Base-by-base conservation (phyloP, 2,797 vertebrate species). In the Sternotherus odoratus region DNA sequence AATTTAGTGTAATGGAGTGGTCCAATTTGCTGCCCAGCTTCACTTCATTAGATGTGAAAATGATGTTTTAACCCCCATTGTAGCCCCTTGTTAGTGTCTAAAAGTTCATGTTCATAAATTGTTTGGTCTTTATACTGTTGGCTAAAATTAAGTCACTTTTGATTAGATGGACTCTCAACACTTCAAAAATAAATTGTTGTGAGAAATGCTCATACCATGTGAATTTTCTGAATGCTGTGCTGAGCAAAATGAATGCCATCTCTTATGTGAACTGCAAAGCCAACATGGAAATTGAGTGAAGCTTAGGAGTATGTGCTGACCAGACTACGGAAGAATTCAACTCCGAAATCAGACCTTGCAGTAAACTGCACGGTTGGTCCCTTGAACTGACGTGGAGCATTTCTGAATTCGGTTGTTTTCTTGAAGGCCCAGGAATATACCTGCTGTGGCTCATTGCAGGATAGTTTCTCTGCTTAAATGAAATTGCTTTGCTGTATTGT, bases 121-220 rank as follows among this genome's bases (percentile, higher is more conserved):
- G 43, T 28, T 46, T 24, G 12, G 13, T 30, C 72, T 43, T 46
- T 17, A 26, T 30, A 15, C 13, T 9, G 43, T 30, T 75, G 43
- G 26, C 72, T 48, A 43, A 48, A 26, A 48, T 51, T 11, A 91
- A 75, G 79, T 82, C 85, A 82, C 33, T 63, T 0, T 83, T 82
- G 69, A 2, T 63, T 92, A 57, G 78, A 39, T 49, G 66, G 39
- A 12, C 2, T 12, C 16, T 51, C 69, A 19, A 46, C 30, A 83
- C 75, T 57, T 43, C 4, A 46, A 75, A 75, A 75, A 72, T 39
- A 39, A 74, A 43, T 9, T 87, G 48, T 24, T 69, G 63, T 11
- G 82, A 82, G 83, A 85, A 30, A 60, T 43, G 39, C 75, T 92
- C 63, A 24, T 33, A 28, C 24, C 10, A 0, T 0, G 0, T 77